Percentiles rank a stretch among this genome's conserved stretches.
phyloP scores from a whole-genome alignment of 2,888 invertebrate species.

The Amblyjoppa proteus region DNA sequence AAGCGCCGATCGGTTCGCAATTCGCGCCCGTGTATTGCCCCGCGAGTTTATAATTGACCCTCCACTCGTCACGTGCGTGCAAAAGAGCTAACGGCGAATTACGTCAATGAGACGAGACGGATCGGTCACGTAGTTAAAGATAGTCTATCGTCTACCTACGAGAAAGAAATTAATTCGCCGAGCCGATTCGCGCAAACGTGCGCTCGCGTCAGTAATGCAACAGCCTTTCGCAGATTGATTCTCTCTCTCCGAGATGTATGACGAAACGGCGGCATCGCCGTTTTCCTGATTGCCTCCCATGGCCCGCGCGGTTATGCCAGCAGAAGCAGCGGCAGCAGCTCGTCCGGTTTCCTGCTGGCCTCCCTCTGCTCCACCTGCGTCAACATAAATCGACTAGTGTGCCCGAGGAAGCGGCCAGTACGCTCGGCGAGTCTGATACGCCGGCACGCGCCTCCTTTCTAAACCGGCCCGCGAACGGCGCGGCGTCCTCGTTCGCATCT shows the following conservation, averaged over 20 bases:
- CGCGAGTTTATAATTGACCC: neutral
- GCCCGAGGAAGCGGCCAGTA: constrained; percentile 74
- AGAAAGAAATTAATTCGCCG: neutral
- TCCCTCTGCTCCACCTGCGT: constrained; percentile 63
- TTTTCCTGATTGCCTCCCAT: constrained; percentile 1
- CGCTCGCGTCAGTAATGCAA: neutral
- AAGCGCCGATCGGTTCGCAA: neutral
- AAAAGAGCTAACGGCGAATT: constrained; percentile 13
- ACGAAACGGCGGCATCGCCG: constrained; percentile 16
- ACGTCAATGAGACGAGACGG: constrained; percentile 23
- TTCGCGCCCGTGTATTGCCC: constrained; percentile 15
- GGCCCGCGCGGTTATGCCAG: neutral
- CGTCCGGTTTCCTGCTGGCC: constrained; percentile 38
- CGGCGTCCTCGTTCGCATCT: neutral
- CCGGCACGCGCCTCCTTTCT: constrained; percentile 62
- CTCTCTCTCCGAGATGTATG: neutral
- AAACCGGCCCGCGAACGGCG: neutral
- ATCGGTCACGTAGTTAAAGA: constrained; percentile 34
- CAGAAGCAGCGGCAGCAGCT: neutral
- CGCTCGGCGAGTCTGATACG: constrained; percentile 73
- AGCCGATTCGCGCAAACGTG: neutral
- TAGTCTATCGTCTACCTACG: constrained; percentile 8
- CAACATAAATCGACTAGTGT: constrained; percentile 67
- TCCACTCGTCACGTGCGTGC: neutral
- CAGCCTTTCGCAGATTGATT: constrained; percentile 12